Evolutionary conservation across 1,140 invertebrate species (phyloP).

Genomic region (Nilaparvata lugens): DNA sequence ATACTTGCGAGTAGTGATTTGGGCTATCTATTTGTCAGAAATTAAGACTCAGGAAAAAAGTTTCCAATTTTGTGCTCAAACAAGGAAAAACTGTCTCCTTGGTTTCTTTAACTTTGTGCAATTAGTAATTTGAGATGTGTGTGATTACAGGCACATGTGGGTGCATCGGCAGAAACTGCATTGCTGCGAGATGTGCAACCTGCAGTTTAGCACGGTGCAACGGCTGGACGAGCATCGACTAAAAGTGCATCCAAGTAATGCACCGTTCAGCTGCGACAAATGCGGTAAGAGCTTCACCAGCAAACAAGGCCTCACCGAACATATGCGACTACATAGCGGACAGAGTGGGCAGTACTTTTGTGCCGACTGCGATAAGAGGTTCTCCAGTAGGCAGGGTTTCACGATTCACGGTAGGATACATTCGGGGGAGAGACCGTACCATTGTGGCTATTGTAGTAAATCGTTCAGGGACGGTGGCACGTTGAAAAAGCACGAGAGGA

Average conservation of each 20-base stretch:
- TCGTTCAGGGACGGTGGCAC: constrained; percentile 52
- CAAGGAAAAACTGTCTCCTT: too few relatives aligned
- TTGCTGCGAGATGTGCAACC: constrained; percentile 39
- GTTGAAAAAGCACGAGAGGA: constrained; percentile 48
- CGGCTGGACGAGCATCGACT: constrained; percentile 38
- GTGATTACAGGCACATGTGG: constrained; percentile 36
- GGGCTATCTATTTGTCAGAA: too few relatives aligned
- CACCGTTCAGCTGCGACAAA: constrained; percentile 38
- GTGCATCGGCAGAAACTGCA: constrained; percentile 42
- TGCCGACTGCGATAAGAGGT: constrained; percentile 39
- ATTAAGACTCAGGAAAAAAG: too few relatives aligned
- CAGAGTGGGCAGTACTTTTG: constrained; percentile 44
- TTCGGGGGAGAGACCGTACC: constrained; percentile 52
- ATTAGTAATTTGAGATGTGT: too few relatives aligned
- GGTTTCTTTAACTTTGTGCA: too few relatives aligned
- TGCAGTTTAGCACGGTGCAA: constrained; percentile 37
- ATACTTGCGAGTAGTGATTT: too few relatives aligned
- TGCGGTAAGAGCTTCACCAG: constrained; percentile 42
- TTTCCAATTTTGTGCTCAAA: too few relatives aligned
- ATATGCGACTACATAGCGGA: constrained; percentile 39
- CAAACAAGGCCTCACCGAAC: constrained; percentile 41
- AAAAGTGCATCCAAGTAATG: constrained; percentile 36
- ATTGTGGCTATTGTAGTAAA: constrained; percentile 70
- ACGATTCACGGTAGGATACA: constrained; percentile 52
- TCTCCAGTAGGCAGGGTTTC: constrained; percentile 51